Evolutionary conservation across 2,113 vertebrate genomes (phyloP).

Genomic region (Trachemys scripta): DNA sequence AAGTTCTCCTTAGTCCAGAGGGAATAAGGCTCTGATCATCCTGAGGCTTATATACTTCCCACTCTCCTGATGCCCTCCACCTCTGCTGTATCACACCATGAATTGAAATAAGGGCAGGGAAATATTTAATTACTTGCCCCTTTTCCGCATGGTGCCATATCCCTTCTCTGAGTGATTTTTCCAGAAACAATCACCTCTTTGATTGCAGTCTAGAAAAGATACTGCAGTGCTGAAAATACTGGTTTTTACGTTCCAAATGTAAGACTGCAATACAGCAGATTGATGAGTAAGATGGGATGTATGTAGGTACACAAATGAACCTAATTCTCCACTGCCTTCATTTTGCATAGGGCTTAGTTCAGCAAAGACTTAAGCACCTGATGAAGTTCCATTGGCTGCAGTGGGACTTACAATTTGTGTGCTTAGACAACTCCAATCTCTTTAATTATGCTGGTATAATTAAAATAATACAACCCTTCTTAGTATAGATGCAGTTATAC

Average conservation of each 20-base stretch:
- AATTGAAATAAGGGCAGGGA: neutral
- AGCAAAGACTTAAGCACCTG: fast-evolving
- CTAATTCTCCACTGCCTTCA: neutral
- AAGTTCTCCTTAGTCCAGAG: too few species aligned
- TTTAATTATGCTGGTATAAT: neutral
- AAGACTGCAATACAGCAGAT: neutral
- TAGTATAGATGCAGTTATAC: neutral
- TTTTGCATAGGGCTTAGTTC: neutral
- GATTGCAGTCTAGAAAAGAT: fast-evolving
- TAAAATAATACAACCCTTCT: too few species aligned
- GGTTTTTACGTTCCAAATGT: neutral
- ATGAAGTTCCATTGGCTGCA: neutral
- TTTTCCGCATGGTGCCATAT: fast-evolving
- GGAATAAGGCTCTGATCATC: too few species aligned
- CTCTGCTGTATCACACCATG: too few species aligned
- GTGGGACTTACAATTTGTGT: neutral
- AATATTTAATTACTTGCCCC: fast-evolving
- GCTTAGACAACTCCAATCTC: neutral
- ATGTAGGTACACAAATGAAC: neutral
- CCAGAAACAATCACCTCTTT: neutral
- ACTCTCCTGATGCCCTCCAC: too few species aligned
- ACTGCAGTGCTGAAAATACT: neutral
- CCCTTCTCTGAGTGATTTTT: neutral
- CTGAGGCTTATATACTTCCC: too few species aligned
- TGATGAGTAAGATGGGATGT: neutral